A percentile compares a stretch with the other conserved stretches of the same genome.
Conservation (phyloP, 2,797 vertebrate genomes). For the Antennarius maculatus region DNA sequence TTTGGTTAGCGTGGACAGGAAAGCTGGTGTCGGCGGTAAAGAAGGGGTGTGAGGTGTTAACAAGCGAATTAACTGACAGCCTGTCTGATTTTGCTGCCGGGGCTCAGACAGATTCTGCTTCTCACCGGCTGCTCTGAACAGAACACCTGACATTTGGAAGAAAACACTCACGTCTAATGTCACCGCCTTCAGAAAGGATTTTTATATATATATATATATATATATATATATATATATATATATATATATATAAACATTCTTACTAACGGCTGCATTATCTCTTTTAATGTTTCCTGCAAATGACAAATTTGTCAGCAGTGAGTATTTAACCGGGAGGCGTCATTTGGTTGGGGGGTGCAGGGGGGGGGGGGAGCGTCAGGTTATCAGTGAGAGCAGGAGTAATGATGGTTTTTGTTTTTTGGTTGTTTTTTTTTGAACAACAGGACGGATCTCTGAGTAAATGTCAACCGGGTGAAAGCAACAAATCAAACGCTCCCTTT, state of each 20-base stretch:
- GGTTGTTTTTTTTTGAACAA: conserved; percentile 34
- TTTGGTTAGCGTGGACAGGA: conserved; percentile 24
- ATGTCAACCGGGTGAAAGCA: conserved; percentile 40
- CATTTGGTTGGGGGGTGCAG: conserved; percentile 41
- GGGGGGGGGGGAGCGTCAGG: conserved; percentile 34
- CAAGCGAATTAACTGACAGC: conserved; percentile 63
- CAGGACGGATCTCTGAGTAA: conserved; percentile 23
- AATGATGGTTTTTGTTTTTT: conserved; percentile 9
- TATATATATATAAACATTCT: conserved; percentile 5
- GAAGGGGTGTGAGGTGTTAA: conserved; percentile 51
- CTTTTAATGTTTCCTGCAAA: conserved; percentile 22
- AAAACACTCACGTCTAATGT: not conserved
- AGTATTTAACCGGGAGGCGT: conserved; percentile 41
- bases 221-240: too few species aligned
- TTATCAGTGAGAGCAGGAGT: conserved; percentile 50
- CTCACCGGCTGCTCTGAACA: conserved; percentile 32
- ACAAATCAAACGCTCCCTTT: conserved; percentile 15
- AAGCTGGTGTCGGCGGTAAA: conserved; percentile 53
- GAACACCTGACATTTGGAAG: conserved; percentile 25
- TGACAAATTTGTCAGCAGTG: conserved; percentile 5
- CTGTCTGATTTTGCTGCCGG: conserved; percentile 54
- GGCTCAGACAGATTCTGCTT: conserved; percentile 28
- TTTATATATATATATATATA: too few species aligned
- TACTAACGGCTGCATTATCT: conserved; percentile 8
- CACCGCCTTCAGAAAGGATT: conserved; percentile 6